Base-by-base conservation (phyloP, 2,888 invertebrate species). In the Macrophya alboannulata region DNA sequence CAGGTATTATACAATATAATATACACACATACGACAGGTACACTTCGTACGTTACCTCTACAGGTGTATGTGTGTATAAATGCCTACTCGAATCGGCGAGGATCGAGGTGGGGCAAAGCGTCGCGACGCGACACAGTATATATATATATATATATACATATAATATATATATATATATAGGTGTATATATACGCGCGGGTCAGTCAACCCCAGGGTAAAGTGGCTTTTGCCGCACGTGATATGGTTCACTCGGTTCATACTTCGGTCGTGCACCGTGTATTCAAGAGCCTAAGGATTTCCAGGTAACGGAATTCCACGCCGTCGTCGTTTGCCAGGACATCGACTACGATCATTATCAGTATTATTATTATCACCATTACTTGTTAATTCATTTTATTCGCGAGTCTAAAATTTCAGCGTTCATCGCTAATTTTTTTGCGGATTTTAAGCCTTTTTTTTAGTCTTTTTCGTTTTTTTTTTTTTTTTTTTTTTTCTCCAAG, bases 221-320 rank as follows among this genome's bases (percentile, higher is more conserved):
- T 79, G 79, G 55, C 55, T 25, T 62, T 59, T 37, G 17, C 55
- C 15, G 55, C 79, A 79, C 79, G 79, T 79, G 79, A 79, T 79
- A 59, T 40, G 79, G 79, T 79, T 79, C 79, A 55, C 79, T 79
- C 59, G 55, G 79, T 79, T 79, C 59, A 79, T 79, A 51, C 79
- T 37, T 79, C 55, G 76, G 55, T 37, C 79, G 59, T 59, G 79
- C 40, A 59, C 40, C 79, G 55, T 55, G 48, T 76, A 76, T 76
- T 40, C 37, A 37, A 55, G 55, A 55, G 79, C 9, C 79, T 37
- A 59, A 59, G 59, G 79, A 79, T 79, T 55, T n/a, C 17, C 55
- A 55, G 45, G 79, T 79, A 79, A 79, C 59, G 79, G 79, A 62
- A 62, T 62, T 25, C 48, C 12, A 48, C 31, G 4, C 4, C 48